Evolutionary conservation across 2,888 invertebrate genomes (phyloP), one percentile per base, ranked within the genome.

Genomic region (Nomada goodeniana): DNA sequence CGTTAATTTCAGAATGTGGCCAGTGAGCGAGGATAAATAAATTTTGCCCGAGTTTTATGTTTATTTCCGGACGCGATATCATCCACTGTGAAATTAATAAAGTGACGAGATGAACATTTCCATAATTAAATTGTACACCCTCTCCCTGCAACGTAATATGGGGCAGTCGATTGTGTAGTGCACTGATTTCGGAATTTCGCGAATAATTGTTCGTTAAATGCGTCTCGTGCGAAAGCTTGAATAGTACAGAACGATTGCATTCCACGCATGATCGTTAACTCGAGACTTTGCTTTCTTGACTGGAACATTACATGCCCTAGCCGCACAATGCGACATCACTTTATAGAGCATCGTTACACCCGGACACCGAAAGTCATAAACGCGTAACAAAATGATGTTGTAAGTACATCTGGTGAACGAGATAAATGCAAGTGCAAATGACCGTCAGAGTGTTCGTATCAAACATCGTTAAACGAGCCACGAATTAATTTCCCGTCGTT

Each of bases 41-140:
- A 80, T 76, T 80, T 71, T 65, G 42, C 71, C 55, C 20, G 57
- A 57, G 72, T 47, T 57, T 69, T 7, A 36, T 50, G 42, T 50
- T 18, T 23, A 20, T n/a, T 36, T 11, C 29, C 7, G 29, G 15
- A 18, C 44, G 2, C 23, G 7, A 23, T 15, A n/a, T n/a, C 50
- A 18, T n/a, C 10, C 20, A 2, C n/a, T 13, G 63, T 9, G 20
- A 52, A 59, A 77, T 68, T 53, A 63, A 59, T 64, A 63, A 36
- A 47, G 57, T 52, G 36, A 36, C 36, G 36, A 36, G 36, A 36
- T 7, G 36, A 36, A 36, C 5, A 36, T 36, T 36, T 36, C 36
- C 7, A 7, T 7, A 36, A 36, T 36, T 36, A 36, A 36, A 36
- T 36, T 7, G 36, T 36, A 36, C 36, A 36, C 36, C 36, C 36